These are phyloP conservation scores for Ctenodactylus gundi DNA, from an alignment of 2,113 vertebrate species.

Conservation along the genomic window DNA sequence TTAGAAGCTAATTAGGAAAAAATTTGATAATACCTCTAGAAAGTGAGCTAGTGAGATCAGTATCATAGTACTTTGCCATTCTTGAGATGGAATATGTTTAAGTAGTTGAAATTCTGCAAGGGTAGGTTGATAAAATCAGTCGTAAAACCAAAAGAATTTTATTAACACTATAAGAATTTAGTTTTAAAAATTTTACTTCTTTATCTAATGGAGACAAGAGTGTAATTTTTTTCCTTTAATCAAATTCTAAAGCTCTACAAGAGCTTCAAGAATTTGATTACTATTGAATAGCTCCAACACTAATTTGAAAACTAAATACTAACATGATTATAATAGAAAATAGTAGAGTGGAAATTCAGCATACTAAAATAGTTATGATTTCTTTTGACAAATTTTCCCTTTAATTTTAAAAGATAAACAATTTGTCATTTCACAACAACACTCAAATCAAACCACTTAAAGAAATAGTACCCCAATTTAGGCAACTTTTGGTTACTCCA, in stretches of 20 bases:
- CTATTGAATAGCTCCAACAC: constrained; percentile 1
- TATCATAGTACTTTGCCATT: constrained; percentile 78
- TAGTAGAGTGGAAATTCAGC: background rate
- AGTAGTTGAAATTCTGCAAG: constrained; percentile 81
- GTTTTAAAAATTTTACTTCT: constrained; percentile 62
- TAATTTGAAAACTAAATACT: constrained; percentile 57
- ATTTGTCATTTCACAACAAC: constrained; percentile 36
- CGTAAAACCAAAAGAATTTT: constrained; percentile 65
- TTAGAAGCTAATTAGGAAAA: constrained; percentile 87
- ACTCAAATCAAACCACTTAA: constrained; percentile 24
- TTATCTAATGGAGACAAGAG: constrained; percentile 50
- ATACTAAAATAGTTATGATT: background rate
- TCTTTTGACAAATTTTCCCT: background rate
- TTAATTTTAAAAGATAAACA: constrained; percentile 53
- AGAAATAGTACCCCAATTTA: constrained; percentile 15
- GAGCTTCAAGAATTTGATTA: constrained; percentile 52
- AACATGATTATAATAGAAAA: background rate
- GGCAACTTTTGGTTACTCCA: constrained; percentile 1
- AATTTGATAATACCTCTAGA: constrained; percentile 81
- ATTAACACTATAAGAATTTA: constrained; percentile 54
- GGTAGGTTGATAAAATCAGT: constrained; percentile 77
- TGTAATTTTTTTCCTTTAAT: constrained; percentile 66
- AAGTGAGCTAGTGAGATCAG: constrained; percentile 83
- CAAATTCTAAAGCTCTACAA: constrained; percentile 26
- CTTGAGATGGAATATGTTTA: constrained; percentile 76